phyloP scores from a whole-genome alignment of 2,113 vertebrate species.

The Paradisaea rubra region DNA sequence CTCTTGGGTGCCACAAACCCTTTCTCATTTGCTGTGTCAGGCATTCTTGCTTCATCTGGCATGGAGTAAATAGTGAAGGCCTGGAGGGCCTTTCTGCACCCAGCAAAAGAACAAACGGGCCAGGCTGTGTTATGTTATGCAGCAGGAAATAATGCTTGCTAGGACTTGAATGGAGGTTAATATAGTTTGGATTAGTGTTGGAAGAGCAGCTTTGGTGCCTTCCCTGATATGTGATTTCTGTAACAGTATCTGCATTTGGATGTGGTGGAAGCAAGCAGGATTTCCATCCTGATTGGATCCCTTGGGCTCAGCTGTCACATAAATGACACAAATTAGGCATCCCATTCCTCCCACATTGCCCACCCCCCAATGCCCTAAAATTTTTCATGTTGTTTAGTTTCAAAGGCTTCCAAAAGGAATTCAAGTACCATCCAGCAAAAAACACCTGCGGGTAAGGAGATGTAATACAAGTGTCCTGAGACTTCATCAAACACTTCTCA shows the following conservation, averaged over 20 bases:
- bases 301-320: neutral
- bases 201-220: neutral
- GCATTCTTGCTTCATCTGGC: neutral
- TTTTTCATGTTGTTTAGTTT: neutral
- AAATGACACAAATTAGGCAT: neutral
- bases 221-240: neutral
- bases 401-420: neutral
- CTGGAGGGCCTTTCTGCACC: neutral
- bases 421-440: neutral
- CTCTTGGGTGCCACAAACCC: neutral
- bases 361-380: fast-evolving
- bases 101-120: fast-evolving
- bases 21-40: neutral
- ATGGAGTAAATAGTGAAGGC: neutral
- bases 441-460: neutral
- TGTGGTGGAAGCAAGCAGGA: neutral
- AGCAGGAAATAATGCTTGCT: conserved; percentile 43
- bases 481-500: neutral
- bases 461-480: neutral
- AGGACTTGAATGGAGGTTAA: neutral
- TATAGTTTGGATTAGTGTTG: neutral
- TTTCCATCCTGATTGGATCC: neutral
- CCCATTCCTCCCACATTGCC: neutral
- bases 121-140: neutral
- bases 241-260: neutral